These are phyloP conservation scores for Latrodectus elegans DNA, from an alignment of 2,888 invertebrate species.

Conservation along the genomic window DNA sequence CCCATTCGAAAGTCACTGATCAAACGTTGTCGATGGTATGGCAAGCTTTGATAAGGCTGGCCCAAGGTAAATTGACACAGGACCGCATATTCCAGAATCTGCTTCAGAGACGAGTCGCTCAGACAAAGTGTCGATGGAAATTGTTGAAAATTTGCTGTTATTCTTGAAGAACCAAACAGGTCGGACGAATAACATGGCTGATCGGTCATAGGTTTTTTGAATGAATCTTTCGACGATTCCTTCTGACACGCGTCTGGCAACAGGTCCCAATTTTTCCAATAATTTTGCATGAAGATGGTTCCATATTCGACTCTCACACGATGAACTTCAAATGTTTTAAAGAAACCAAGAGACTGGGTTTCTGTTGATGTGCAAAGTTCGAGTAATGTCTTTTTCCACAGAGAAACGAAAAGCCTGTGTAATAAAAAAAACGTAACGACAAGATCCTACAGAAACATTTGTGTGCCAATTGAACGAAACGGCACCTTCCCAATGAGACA, in stretches of 20 bases:
- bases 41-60: not conserved
- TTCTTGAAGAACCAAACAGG: not conserved
- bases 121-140: not conserved
- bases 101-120: not conserved
- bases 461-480: not conserved
- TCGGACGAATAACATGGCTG: not conserved
- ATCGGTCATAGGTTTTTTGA: too few relatives aligned
- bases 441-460: not conserved
- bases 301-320: not conserved
- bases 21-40: too few relatives aligned
- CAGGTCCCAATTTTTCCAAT: too few relatives aligned
- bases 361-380: not conserved
- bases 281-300: not conserved
- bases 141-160: not conserved
- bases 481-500: not conserved
- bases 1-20: too few relatives aligned
- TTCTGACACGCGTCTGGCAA: too few relatives aligned
- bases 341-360: constrained; percentile 20
- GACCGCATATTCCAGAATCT: not conserved
- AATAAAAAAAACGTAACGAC: constrained; percentile 15
- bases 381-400: not conserved
- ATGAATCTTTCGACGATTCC: too few relatives aligned
- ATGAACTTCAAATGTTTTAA: constrained; percentile 4
- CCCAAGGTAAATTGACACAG: not conserved
- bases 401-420: not conserved